Evolutionary conservation across 2,113 vertebrate genomes (phyloP).

Genomic region (Paraplagusia blochii): DNA sequence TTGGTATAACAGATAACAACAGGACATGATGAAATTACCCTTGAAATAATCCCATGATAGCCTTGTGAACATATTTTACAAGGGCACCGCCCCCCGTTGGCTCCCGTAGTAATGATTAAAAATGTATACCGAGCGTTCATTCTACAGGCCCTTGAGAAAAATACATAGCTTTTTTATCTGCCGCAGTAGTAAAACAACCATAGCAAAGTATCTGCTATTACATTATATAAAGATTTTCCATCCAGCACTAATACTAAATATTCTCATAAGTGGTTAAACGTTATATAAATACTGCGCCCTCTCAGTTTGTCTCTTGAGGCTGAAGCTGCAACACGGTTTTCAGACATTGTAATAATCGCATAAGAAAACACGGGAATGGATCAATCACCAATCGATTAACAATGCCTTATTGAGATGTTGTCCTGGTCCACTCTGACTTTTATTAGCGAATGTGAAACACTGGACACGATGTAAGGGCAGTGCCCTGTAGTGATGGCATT

Average conservation of each 20-base stretch:
- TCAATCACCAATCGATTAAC: slow-evolving; percentile 9
- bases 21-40: no score
- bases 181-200: background rate
- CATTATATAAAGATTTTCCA: slow-evolving; percentile 6
- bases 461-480: slow-evolving; percentile 31
- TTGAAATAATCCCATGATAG: no score
- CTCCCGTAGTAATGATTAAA: background rate
- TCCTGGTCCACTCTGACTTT: slow-evolving; percentile 13
- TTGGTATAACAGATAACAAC: no score
- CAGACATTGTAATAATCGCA: background rate
- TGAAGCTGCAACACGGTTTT: slow-evolving; percentile 8
- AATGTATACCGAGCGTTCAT: background rate
- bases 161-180: background rate
- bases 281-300: slow-evolving; percentile 4
- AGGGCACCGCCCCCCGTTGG: no score
- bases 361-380: slow-evolving; percentile 1
- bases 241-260: slow-evolving; percentile 9
- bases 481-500: slow-evolving; percentile 31
- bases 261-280: background rate
- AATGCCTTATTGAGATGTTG: slow-evolving; percentile 7
- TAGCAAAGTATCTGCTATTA: background rate
- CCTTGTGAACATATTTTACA: no score
- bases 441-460: slow-evolving; percentile 12
- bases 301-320: slow-evolving; percentile 11
- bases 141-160: background rate